Conservation (phyloP, 2,888 invertebrate species). For the Trachelus stipa region DNA sequence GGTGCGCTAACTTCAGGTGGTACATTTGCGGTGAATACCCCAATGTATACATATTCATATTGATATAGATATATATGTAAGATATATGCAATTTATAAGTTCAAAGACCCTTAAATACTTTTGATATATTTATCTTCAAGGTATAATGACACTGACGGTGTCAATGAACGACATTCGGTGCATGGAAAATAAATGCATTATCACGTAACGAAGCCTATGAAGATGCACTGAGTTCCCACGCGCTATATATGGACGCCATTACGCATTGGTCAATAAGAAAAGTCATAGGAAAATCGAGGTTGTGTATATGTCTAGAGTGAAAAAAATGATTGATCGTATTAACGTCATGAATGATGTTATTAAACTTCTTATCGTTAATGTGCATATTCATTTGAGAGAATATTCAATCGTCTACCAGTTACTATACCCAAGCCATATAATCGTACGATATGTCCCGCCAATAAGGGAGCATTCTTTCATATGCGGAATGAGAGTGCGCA, state of each 20-base stretch:
- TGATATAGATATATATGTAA: not conserved
- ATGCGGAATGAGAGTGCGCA: not conserved
- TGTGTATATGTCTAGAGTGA: not conserved
- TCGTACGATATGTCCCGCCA: not conserved
- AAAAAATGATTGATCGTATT: not conserved
- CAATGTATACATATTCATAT: no score
- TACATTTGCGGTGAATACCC: no score
- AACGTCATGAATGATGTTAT: not conserved
- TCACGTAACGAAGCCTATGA: not conserved
- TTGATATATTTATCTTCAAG: not conserved
- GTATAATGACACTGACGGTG: not conserved
- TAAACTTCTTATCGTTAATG: not conserved
- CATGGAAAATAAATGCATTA: not conserved
- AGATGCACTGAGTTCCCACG: not conserved
- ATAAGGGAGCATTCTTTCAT: not conserved
- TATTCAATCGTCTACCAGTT: not conserved
- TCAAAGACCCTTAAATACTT: not conserved
- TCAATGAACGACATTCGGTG: not conserved
- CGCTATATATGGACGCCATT: not conserved
- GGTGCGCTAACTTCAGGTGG: no score
- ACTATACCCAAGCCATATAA: not conserved
- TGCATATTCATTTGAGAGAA: not conserved
- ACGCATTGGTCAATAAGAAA: not conserved
- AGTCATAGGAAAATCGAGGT: not conserved
- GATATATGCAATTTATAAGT: not conserved